Percentiles rank a stretch among this genome's conserved stretches.
Evolutionary conservation across 1,140 invertebrate genomes (phyloP).

Genomic region (Adoxophyes honmai): DNA sequence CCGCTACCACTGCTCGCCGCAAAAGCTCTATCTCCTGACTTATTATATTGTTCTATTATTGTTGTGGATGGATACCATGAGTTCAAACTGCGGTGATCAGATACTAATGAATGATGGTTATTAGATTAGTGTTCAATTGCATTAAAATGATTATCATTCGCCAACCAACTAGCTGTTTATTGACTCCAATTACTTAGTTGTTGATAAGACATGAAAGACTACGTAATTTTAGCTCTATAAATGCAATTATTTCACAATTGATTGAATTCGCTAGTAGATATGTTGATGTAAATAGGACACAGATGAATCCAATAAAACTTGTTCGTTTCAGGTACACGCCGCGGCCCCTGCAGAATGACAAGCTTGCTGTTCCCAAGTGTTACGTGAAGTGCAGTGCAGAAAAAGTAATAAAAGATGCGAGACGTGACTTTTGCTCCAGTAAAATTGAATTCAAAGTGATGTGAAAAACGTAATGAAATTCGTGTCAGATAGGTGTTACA

Average conservation of each 20-base stretch:
- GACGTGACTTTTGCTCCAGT: neutral
- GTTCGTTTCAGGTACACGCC: constrained; percentile 1
- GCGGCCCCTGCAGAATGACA: neutral
- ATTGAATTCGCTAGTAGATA: no score
- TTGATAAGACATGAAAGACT: no score
- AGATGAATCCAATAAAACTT: neutral
- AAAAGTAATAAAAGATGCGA: constrained; percentile 4
- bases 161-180: no score
- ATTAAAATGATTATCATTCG: neutral
- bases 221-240: no score
- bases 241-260: no score
- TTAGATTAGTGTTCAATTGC: constrained; percentile 14
- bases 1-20: neutral
- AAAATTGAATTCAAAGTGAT: neutral
- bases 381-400: constrained; percentile 6
- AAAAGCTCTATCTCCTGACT: neutral
- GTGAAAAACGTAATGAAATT: neutral
- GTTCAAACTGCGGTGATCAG: neutral
- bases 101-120: neutral
- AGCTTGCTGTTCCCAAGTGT: neutral
- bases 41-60: constrained; percentile 4
- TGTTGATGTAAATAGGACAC: no score
- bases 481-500: neutral
- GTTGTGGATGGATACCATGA: neutral
- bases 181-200: no score